phyloP scores from a whole-genome alignment of 2,888 invertebrate species.

The Stenurella melanura region DNA sequence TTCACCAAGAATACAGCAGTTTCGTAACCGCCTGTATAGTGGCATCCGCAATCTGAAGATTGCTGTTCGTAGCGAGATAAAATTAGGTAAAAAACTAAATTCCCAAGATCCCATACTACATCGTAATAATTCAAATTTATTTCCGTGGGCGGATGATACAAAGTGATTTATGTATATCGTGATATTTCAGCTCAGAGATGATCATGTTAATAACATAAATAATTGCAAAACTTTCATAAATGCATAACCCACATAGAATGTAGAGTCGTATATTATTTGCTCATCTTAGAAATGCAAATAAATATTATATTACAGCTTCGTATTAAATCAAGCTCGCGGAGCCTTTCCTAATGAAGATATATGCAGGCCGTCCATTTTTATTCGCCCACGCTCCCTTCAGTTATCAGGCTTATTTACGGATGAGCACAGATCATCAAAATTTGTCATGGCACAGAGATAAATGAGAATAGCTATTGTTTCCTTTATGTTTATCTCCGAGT shows the following conservation, averaged over 20 bases:
- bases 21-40: too few species aligned
- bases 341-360: neutral
- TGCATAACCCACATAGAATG: slow-evolving; percentile 36
- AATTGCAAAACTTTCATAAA: slow-evolving; percentile 36
- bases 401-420: neutral
- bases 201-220: slow-evolving; percentile 31
- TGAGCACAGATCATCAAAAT: neutral
- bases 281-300: slow-evolving; percentile 24
- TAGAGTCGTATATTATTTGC: neutral
- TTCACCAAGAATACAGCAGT: too few species aligned
- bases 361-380: neutral
- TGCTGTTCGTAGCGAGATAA: too few species aligned
- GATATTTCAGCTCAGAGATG: slow-evolving; percentile 26
- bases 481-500: neutral
- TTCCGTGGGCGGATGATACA: neutral
- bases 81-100: neutral
- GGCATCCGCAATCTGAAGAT: too few species aligned
- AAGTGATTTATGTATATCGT: slow-evolving; percentile 27
- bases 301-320: neutral
- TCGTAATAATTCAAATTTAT: slow-evolving; percentile 15
- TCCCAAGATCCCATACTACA: neutral
- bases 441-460: neutral
- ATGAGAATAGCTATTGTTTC: neutral
- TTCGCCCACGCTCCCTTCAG: neutral
- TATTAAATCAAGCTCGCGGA: neutral